Base-by-base conservation (phyloP, 2,888 invertebrate genomes). In the Spodoptera littoralis region DNA sequence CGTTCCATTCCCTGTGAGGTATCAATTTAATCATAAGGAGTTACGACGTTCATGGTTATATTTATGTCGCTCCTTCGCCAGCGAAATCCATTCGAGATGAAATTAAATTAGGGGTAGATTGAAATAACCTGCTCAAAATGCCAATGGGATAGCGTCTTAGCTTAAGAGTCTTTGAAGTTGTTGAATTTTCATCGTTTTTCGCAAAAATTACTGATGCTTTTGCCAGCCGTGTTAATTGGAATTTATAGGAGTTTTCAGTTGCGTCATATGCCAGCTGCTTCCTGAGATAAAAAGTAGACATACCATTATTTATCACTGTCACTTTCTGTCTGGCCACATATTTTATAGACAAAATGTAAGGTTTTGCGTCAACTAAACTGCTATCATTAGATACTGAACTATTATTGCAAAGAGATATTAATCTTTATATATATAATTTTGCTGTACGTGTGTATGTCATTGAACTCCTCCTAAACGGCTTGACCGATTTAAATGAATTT, bases 81-180 rank as follows among this genome's bases (percentile, higher is more conserved):
- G 75, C 74, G 70, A 79, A 84, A 82, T 73, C 76, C 77, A 80
- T 77, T 67, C 69, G 71, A 55, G 80, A 54, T 60, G 75, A 77
- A 83, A 85, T 83, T 83, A 83, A 83, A 84, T 84, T 82, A 81
- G 71, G 77, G 75, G 76, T 63, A 80, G 83, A 86, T 86, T 87
- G 84, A 86, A 86, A 84, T 84, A 82, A 82, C 79, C 80, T 79
- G 78, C 73, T 77, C 77, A 75, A 77, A 70, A 76, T 75, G 73
- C 76, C 76, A 76, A 76, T 75, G 77, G 77, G 79, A 82, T 79
- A 83, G 78, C 73, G 76, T 69, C 74, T 69, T 68, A 76, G 78
- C 76, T 77, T 74, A 65, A 63, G 68, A 72, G 68, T 69, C 74
- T 76, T 43, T 52, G 50, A 79, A 69, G 54, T 76, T 50, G 24